Percentiles rank a stretch among this genome's conserved stretches.
phyloP scores from a whole-genome alignment of 1,140 invertebrate species.

The Leptonema lineaticorne region DNA sequence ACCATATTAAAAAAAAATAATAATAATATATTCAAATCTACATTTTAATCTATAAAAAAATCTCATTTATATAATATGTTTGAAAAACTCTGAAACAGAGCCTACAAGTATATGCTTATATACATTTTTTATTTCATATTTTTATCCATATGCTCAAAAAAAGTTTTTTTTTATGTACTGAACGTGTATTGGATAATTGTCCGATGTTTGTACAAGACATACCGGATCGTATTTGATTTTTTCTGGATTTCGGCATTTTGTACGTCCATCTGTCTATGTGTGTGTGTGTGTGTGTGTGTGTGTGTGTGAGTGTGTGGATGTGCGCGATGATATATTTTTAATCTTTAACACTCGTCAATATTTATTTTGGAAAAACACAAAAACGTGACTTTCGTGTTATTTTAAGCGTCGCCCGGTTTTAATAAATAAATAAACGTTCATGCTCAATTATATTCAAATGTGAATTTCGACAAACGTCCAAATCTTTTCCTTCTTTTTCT shows the following conservation, averaged over 20 bases:
- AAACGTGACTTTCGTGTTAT: constrained; percentile 24
- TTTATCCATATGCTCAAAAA: background rate
- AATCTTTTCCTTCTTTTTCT: background rate
- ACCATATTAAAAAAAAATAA: too few species aligned
- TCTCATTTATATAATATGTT: too few species aligned
- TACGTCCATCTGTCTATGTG: too few species aligned
- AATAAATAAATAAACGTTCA: too few species aligned
- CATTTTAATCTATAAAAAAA: too few species aligned
- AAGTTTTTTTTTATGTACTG: background rate
- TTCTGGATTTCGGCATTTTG: background rate
- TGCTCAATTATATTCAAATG: too few species aligned
- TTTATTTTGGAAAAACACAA: constrained; percentile 22
- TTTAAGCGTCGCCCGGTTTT: constrained; percentile 1
- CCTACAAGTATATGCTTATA: too few species aligned
- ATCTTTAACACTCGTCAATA: constrained; percentile 24
- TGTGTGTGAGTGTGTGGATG: background rate
- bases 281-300: too few species aligned
- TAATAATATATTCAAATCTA: too few species aligned
- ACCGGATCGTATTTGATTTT: background rate
- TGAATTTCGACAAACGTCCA: background rate
- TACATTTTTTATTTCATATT: too few species aligned
- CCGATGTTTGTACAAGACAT: background rate
- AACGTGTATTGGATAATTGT: background rate
- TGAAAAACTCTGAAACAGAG: too few species aligned
- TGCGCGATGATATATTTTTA: constrained; percentile 29